Evolutionary conservation across 2,113 vertebrate genomes (phyloP).

Genomic region (Ammodytes dubius): DNA sequence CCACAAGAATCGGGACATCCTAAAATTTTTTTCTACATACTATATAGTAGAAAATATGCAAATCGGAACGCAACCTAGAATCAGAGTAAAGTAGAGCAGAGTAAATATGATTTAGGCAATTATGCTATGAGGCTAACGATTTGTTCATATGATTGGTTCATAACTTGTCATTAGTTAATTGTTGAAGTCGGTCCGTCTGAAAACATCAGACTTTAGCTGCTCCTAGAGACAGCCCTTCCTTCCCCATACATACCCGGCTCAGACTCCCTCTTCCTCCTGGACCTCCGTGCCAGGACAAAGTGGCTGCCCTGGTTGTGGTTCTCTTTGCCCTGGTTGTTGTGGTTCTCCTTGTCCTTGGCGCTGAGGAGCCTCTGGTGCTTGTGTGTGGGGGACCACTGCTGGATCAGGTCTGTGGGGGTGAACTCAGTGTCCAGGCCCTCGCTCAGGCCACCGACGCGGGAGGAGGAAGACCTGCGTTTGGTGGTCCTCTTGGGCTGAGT

Average conservation of each 20-base stretch:
- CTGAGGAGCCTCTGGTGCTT: constrained; percentile 80
- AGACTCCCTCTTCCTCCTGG: constrained; percentile 80
- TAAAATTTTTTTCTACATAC: too few species aligned
- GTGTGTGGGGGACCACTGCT: constrained; percentile 79
- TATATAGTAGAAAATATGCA: too few species aligned
- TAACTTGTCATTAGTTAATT: too few species aligned
- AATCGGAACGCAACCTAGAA: too few species aligned
- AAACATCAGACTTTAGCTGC: background rate
- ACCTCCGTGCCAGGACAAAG: constrained; percentile 86
- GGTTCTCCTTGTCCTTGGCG: constrained; percentile 84
- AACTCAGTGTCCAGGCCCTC: constrained; percentile 88
- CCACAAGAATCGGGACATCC: too few species aligned
- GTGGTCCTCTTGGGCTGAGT: constrained; percentile 33
- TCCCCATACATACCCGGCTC: constrained; percentile 67
- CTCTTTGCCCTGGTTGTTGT: constrained; percentile 80
- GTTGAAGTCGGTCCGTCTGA: too few species aligned
- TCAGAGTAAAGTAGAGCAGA: too few species aligned
- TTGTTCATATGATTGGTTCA: too few species aligned
- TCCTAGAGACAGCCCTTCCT: background rate
- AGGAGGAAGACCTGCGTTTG: constrained; percentile 58
- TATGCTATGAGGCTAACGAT: too few species aligned
- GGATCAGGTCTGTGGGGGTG: constrained; percentile 86
- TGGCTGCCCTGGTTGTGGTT: constrained; percentile 74
- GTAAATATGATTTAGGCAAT: too few species aligned
- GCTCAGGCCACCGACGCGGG: constrained; percentile 1